Conservation (phyloP, 2,888 invertebrate species). For the Hypolimnas misippus region DNA sequence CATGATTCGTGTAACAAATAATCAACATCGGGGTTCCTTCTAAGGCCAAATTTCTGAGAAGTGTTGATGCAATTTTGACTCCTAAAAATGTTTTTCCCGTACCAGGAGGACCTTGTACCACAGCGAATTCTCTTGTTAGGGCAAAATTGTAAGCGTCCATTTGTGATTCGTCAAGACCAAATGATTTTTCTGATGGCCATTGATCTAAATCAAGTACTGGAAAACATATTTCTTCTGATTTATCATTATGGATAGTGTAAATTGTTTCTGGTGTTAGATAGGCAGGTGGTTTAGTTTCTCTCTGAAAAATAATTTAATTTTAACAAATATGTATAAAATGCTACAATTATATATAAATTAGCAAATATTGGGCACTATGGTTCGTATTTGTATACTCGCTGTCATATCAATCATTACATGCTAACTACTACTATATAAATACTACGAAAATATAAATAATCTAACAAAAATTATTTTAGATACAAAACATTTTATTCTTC, state of each 20-base stretch:
- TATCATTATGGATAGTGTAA: conserved; percentile 54
- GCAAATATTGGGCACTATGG: too few species aligned
- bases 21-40: conserved; percentile 87
- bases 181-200: conserved; percentile 74
- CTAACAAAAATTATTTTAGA: not conserved
- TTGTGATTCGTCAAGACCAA: conserved; percentile 87
- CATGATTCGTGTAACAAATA: conserved; percentile 94
- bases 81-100: conserved; percentile 94
- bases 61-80: conserved; percentile 87
- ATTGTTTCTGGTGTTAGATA: conserved; percentile 69
- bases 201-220: conserved; percentile 60
- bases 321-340: not conserved
- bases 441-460: not conserved
- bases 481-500: not conserved
- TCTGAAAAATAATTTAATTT: conserved; percentile 51
- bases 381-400: too few species aligned
- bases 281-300: conserved; percentile 58
- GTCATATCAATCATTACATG: too few species aligned
- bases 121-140: conserved; percentile 87
- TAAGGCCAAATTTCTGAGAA: conserved; percentile 85
- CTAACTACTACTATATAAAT: too few species aligned
- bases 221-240: conserved; percentile 60
- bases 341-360: too few species aligned
- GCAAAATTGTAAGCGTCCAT: conserved; percentile 86
- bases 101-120: conserved; percentile 95